Conservation (phyloP, 2,797 vertebrate genomes). For the Tauraco hartlaubi region DNA sequence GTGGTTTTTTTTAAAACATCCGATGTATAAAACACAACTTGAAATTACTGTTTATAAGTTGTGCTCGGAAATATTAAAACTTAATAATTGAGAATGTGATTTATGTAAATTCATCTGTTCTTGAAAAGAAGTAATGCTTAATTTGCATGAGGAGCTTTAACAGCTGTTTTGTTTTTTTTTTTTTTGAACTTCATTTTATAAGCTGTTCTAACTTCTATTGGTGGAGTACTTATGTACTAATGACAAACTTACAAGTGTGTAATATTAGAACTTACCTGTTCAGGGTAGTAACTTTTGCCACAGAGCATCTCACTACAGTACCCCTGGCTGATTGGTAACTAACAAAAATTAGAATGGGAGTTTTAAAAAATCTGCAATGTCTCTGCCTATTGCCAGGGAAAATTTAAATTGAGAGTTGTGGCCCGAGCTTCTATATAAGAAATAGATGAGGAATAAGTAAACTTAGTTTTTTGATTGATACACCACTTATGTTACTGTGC, state of each 20-base stretch:
- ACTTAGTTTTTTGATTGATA: neutral
- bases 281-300: neutral
- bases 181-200: neutral
- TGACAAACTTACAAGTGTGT: neutral
- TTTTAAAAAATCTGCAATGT: neutral
- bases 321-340: neutral
- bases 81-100: neutral
- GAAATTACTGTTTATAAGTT: neutral
- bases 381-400: neutral
- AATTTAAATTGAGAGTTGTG: neutral
- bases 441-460: neutral
- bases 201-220: neutral
- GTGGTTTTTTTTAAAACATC: neutral
- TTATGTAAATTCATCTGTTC: neutral
- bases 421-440: fast-evolving
- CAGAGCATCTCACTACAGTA: neutral
- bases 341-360: neutral
- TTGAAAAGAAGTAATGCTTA: neutral
- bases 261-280: neutral
- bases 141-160: neutral
- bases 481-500: neutral
- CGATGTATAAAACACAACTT: neutral
- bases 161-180: neutral
- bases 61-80: neutral
- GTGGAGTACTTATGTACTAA: neutral